Percentiles rank a stretch among this genome's conserved stretches.
These are phyloP conservation scores for Hylaea fasciaria DNA, from an alignment of 2,888 invertebrate species.

Conservation along the genomic window DNA sequence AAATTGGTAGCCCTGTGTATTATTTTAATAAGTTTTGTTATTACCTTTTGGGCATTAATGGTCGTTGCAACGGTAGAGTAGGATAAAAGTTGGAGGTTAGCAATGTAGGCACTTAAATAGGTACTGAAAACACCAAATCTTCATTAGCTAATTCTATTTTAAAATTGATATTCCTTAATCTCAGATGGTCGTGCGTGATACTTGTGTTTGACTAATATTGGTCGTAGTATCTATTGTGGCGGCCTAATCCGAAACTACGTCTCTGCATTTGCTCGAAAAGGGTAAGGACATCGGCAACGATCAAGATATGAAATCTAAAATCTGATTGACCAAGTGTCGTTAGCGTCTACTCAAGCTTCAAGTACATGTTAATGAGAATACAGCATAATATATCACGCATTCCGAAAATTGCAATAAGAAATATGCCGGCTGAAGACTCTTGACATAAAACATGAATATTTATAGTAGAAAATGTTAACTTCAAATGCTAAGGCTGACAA, in stretches of 20 bases:
- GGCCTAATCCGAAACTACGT: conserved; percentile 16
- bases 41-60: too few species aligned
- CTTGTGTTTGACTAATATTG: conserved; percentile 1
- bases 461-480: conserved; percentile 21
- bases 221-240: conserved; percentile 5
- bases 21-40: too few species aligned
- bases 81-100: background rate
- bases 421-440: conserved; percentile 16
- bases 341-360: conserved; percentile 26
- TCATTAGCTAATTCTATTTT: background rate
- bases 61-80: too few species aligned
- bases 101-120: too few species aligned
- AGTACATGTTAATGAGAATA: conserved; percentile 18
- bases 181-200: background rate
- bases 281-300: conserved; percentile 27
- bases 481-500: conserved; percentile 35
- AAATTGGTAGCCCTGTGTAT: conserved; percentile 9
- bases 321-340: conserved; percentile 34
- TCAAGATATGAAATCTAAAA: conserved; percentile 28
- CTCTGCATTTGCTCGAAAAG: conserved; percentile 25
- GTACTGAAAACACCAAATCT: background rate
- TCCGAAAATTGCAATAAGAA: conserved; percentile 8
- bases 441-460: conserved; percentile 14
- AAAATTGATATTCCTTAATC: conserved; percentile 3
- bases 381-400: conserved; percentile 21